Evolutionary conservation across 2,888 invertebrate species (phyloP).

Genomic region (Zaprionus obscuricornis): DNA sequence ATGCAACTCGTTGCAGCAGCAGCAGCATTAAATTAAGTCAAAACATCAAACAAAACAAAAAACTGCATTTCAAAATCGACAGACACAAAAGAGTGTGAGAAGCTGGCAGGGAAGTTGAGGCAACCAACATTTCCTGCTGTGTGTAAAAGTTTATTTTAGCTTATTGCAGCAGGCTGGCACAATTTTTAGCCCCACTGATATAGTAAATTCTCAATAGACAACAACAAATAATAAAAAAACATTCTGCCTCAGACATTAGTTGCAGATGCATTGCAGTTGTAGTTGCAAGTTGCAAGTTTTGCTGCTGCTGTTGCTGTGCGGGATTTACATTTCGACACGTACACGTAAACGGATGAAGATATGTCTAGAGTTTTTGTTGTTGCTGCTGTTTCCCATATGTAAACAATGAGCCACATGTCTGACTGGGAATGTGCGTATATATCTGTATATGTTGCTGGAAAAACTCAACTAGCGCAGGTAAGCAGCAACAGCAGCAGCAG

Average conservation of each 20-base stretch:
- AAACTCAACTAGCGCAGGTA: conserved; percentile 44
- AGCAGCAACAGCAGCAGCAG: conserved; percentile 15
- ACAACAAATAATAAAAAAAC: conserved; percentile 14
- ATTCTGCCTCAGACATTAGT: conserved; percentile 37
- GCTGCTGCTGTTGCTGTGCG: conserved; percentile 45
- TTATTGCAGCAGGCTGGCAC: conserved; percentile 44
- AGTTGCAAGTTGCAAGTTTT: conserved; percentile 31
- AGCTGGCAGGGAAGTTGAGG: conserved; percentile 16
- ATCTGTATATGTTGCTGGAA: conserved; percentile 27
- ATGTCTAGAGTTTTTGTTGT: neutral
- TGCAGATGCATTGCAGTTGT: conserved; percentile 30
- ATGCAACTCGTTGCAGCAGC: conserved; percentile 18
- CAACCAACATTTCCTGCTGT: conserved; percentile 58
- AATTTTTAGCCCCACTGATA: conserved; percentile 39
- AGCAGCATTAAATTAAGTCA: conserved; percentile 32
- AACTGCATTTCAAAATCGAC: conserved; percentile 4
- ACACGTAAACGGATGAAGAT: conserved; percentile 35
- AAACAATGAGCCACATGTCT: conserved; percentile 47
- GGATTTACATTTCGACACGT: conserved; percentile 68
- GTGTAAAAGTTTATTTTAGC: conserved; percentile 58
- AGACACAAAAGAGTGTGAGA: neutral
- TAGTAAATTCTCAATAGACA: conserved; percentile 9
- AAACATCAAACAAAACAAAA: conserved; percentile 49
- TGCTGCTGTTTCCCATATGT: conserved; percentile 33
- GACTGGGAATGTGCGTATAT: neutral